A percentile compares a stretch with the other conserved stretches of the same genome.
These are phyloP conservation scores for Ptychoptera albimana DNA, from an alignment of 2,888 invertebrate species.

Conservation along the genomic window DNA sequence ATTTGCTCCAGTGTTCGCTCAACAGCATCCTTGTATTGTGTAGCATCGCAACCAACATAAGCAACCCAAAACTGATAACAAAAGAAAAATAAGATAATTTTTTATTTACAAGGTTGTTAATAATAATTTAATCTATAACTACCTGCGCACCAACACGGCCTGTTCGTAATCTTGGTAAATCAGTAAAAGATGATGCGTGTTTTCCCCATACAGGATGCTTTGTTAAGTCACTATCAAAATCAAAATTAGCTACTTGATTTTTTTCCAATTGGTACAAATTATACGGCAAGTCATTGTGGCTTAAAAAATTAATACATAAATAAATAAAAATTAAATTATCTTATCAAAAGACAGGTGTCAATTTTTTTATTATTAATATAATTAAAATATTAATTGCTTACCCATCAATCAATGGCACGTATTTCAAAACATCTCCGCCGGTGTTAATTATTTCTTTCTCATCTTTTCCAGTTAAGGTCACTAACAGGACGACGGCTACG, in stretches of 20 bases:
- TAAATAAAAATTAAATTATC: background rate
- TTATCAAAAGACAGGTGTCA: no score
- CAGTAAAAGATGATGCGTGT: constrained; percentile 30
- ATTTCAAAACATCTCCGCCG: constrained; percentile 6
- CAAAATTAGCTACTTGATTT: constrained; percentile 28
- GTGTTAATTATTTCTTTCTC: background rate
- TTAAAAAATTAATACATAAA: constrained; percentile 15
- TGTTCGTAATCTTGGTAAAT: constrained; percentile 32
- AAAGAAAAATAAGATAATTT: background rate
- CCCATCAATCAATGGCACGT: constrained; percentile 9
- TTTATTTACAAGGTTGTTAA: background rate
- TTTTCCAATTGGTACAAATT: constrained; percentile 25
- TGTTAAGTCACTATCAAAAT: constrained; percentile 26
- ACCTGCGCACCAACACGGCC: constrained; percentile 41
- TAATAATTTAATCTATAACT: constrained; percentile 8
- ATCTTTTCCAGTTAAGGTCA: background rate
- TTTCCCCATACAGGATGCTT: constrained; percentile 28
- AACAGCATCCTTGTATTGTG: constrained; percentile 38
- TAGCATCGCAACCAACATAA: constrained; percentile 33
- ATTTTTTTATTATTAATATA: no score
- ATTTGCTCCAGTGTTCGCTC: constrained; percentile 41
- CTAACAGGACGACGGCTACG: background rate
- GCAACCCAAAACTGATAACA: constrained; percentile 40
- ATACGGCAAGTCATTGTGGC: constrained; percentile 35
- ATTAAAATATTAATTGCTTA: no score